Conservation (phyloP, 1,140 invertebrate species). For the Fopius arisanus region DNA sequence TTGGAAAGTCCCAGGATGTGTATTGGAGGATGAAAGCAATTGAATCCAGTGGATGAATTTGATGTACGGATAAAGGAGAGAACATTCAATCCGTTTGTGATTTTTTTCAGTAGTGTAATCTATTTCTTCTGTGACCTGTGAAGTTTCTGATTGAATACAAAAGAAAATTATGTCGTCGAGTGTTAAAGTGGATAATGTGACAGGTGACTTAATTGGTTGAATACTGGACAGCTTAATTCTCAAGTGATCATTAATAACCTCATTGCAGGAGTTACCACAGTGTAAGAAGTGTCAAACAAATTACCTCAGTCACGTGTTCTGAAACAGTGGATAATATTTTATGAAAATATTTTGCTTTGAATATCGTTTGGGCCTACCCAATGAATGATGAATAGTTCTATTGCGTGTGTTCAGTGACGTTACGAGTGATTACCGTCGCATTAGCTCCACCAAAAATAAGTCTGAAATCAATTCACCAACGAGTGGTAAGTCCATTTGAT, state of each 20-base stretch:
- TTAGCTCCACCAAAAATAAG: constrained; percentile 6
- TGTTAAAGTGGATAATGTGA: neutral
- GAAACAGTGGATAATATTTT: constrained; percentile 17
- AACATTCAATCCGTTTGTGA: neutral
- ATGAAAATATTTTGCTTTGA: constrained; percentile 16
- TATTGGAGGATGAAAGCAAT: neutral
- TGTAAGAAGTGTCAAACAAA: neutral
- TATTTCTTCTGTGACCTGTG: neutral
- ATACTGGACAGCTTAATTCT: neutral
- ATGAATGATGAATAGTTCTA: constrained; percentile 41
- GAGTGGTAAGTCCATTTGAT: neutral
- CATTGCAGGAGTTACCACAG: neutral
- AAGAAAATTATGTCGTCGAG: neutral
- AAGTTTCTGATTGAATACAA: neutral
- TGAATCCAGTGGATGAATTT: neutral
- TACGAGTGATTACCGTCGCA: constrained; percentile 28
- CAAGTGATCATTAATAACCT: neutral
- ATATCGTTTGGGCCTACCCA: constrained; percentile 21
- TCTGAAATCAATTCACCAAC: constrained; percentile 1
- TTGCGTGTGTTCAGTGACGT: constrained; percentile 28
- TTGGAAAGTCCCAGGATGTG: neutral
- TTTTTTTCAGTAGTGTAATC: neutral
- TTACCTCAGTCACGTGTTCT: neutral
- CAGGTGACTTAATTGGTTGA: neutral
- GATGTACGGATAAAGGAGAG: neutral